Evolutionary conservation across 2,888 invertebrate genomes (phyloP), one percentile per base, ranked within the genome.

Genomic region (Eupithecia dodoneata): DNA sequence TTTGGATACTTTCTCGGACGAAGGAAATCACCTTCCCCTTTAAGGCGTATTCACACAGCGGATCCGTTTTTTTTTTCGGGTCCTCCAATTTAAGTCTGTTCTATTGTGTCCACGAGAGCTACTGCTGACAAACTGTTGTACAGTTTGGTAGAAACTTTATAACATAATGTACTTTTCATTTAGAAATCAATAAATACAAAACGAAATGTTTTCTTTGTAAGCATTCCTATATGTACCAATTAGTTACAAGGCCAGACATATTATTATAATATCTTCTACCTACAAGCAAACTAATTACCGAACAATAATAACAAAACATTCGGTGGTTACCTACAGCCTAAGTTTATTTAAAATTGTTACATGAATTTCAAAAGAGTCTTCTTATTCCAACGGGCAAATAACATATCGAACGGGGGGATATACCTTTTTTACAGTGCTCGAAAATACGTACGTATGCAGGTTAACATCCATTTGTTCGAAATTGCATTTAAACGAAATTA

Each of bases 401-500:
- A 49, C 5, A 52, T 49, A 13, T 18, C 59, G 9, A 9, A 9
- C 59, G 59, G 9, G 59, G 30, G 30, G 30, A 30, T 9, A 59
- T 66, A 63, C 47, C 47, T 42, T 65, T 73, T 70, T 76, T 63
- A 45, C 72, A 77, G 65, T 74, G 63, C 66, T 42, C 77, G 71
- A 82, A 80, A 55, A 55, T n/a, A 55, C 55, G n/a, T 80, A 72
- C 72, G 30, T 30, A 80, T 81, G 79, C 77, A 74, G 79, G 79
- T 82, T 81, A 80, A 76, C 80, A 81, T 83, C 81, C 85, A 85
- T 87, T 86, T 83, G 79, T 80, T 78, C 79, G 78, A 84, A 87
- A 87, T 86, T 85, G 85, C 85, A 86, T 87, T 87, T 83, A 82
- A 83, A 82, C 80, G 82, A 86, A 91, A 88, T 89, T 87, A 87